Percentiles rank a stretch among this genome's conserved stretches.
Evolutionary conservation across 2,113 vertebrate genomes (phyloP).

Genomic region (Corvus moneduloides): DNA sequence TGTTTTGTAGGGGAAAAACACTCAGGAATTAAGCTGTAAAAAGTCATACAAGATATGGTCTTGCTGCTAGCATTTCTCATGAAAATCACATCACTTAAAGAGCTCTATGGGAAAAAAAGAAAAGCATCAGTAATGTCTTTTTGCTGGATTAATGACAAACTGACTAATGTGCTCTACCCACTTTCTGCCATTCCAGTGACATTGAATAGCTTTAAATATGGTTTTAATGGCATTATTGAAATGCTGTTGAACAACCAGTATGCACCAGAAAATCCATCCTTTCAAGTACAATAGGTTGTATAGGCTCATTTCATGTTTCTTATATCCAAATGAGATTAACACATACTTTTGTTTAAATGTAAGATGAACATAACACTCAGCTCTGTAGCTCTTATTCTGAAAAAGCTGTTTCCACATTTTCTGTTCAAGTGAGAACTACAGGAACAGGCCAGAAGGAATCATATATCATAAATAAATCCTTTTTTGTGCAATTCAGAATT

Average conservation of each 20-base stretch:
- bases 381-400: not conserved
- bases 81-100: not conserved
- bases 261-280: not conserved
- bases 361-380: not conserved
- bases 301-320: slow-evolving; percentile 33
- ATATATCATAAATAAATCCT: not conserved
- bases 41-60: not conserved
- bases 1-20: not conserved
- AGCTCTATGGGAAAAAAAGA: not conserved
- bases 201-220: slow-evolving; percentile 36
- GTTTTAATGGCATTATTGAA: slow-evolving; percentile 45
- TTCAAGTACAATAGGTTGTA: slow-evolving; percentile 6
- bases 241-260: slow-evolving; percentile 3
- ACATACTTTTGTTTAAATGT: slow-evolving; percentile 29
- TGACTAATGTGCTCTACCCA: slow-evolving; percentile 13
- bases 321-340: slow-evolving; percentile 11
- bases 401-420: not conserved
- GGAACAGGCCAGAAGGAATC: not conserved
- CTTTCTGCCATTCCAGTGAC: not conserved
- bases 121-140: slow-evolving; percentile 15
- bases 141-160: slow-evolving; percentile 42
- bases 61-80: not conserved
- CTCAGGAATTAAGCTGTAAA: not conserved
- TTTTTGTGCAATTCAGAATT: not conserved
- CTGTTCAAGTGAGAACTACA: not conserved